Base-by-base conservation (phyloP, 2,888 invertebrate species). In the Mesoligia furuncula region DNA sequence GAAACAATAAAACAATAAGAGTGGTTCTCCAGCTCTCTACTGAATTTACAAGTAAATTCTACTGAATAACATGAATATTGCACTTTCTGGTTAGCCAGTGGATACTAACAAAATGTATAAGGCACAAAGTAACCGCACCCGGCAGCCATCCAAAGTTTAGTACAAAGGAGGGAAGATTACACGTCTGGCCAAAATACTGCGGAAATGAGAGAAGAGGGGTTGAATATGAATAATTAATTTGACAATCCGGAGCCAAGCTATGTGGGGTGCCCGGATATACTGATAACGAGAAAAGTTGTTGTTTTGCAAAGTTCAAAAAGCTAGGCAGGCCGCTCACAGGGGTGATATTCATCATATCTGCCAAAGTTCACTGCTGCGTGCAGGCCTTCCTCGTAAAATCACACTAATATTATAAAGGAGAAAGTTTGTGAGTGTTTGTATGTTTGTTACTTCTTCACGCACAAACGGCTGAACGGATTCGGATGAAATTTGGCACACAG, bases 21-120 rank as follows among this genome's bases (percentile, higher is more conserved):
- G 51, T 57, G 39, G 7, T 13, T 65, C 31, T 59, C 42, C 4
- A 76, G 77, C 20, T 45, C 31, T 27, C 51, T 51, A 42, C 42
- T 51, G 27, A 51, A 75, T 75, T 17, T 74, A 57, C n/a, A 75
- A 74, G 31, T 51, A 31, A 42, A 62, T 62, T 51, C 8, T 48
- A 39, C 39, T 36, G 54, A 39, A 31, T 48, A 65, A n/a, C 57
- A 73, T 80, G 57, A 80, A 80, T 51, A 73, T 65, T 65, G 57
- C 31, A 81, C 24, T 73, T 65, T 51, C 42, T 39, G 13, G 73
- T 73, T 31, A 74, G 51, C 17, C 42, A 24, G 27, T 54, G 45
- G n/a, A 31, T 24, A 31, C 27, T 11, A 80, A 27, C n/a, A 66
- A 15, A 73, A 48, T 61, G 36, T 67, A 54, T 36, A 62, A 39